Evolutionary conservation across 1,140 invertebrate species (phyloP), one percentile per base, ranked within the genome.

Genomic region (Phthorimaea operculella): DNA sequence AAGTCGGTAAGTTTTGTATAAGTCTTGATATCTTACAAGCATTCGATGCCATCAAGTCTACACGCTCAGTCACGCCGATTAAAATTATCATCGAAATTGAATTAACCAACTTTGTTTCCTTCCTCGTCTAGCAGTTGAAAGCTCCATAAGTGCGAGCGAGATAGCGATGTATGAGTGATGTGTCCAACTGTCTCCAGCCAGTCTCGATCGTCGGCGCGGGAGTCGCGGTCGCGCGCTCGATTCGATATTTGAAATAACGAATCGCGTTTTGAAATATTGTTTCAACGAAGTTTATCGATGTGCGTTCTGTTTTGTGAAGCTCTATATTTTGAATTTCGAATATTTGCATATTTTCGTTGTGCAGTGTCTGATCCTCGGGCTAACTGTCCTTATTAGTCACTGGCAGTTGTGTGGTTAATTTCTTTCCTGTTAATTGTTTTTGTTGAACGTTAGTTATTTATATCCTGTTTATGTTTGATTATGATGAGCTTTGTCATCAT

Each of bases 271-370:
- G 62, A 75, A 72, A 70, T 8, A 45, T 15, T 47, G 10, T 68
- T 66, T 33, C 42, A 71, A 70, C 68, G 76, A 82, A 81, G 70
- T 79, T 79, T 80, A 72, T 76, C 73, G 76, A 75, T 74, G 69
- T 66, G 50, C 52, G 51, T 58, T 58, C 58, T 72, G 54, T 59
- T 62, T 34, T 66, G 58, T 67, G 62, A 61, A 39, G 59, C 53
- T 63, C 55, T 21, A 51, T 47, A 62, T 64, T 58, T 54, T 51
- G 59, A 53, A 49, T 65, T 52, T 51, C 34, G 33, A 28, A 51
- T 54, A 39, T n/a, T 12, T 39, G 36, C n/a, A 12, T 4, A 39
- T 39, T 39, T 39, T 39, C n/a, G 36, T 39, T 55, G 64, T 58
- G 51, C 36, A 39, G n/a, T n/a, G 36, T 39, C n/a, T 12, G 36